Base-by-base conservation (phyloP, 2,113 vertebrate genomes). In the Panurus biarmicus region DNA sequence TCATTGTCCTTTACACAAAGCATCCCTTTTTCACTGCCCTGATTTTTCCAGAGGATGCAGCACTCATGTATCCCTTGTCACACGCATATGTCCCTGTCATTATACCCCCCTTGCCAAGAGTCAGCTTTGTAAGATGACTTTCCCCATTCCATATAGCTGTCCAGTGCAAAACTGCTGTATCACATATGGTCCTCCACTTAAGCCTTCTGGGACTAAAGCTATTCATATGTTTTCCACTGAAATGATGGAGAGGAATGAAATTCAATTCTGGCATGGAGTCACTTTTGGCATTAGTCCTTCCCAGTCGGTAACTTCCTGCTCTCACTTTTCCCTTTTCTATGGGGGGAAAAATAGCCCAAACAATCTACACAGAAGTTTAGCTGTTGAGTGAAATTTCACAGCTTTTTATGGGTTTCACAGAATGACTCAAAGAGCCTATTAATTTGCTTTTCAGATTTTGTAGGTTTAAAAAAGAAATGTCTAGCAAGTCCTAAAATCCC, bases 391-490 rank as follows among this genome's bases (percentile, higher is more conserved):
- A 89, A 93, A 87, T 80, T 95, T 95, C 87, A 82, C 93, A 94
- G 80, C 58, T 94, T 91, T 65, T 72, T 94, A 73, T 6, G 6
- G 64, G 84, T 95, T 97, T 91, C 67, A 70, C 62, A 70, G 81
- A 76, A 91, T 93, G 81, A 95, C 89, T 95, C 94, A 94, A 87
- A 83, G 89, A 95, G 76, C n/a, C 72, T 62, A 94, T 87, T 92
- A 84, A 94, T 91, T 94, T 92, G 45, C 74, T 95, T 96, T 84
- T 91, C 62, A 91, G 72, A 91, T 94, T 92, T 94, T 58, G 51
- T 58, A 66, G 72, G 71, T 93, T 95, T 87, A 87, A 94, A 95
- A 95, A 96, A 85, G 67, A 78, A 91, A 65, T 14, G 78, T 95
- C 87, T 93, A 85, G 87, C 94, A 91, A 94, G 78, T 94, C 71